These are phyloP conservation scores for Brachionus koreanus DNA, from an alignment of 1,140 invertebrate species.

Conservation along the genomic window DNA sequence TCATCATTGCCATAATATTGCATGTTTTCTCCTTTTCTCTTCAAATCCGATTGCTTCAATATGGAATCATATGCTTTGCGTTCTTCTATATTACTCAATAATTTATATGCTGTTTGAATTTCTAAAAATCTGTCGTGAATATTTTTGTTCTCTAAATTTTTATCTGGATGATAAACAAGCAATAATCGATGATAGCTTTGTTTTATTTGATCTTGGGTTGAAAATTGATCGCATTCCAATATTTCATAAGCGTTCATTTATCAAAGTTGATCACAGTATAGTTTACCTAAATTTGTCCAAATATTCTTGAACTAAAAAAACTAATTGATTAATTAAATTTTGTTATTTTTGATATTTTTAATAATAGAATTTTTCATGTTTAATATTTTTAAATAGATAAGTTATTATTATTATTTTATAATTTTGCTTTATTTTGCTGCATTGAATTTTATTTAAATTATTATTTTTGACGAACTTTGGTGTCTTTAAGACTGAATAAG, in stretches of 20 bases:
- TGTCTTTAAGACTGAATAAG: too few relatives aligned
- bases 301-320: too few relatives aligned
- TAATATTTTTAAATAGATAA: too few relatives aligned
- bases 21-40: not conserved
- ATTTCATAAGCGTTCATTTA: constrained; percentile 42
- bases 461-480: too few relatives aligned
- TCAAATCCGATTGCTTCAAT: not conserved
- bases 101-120: constrained; percentile 11
- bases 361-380: too few relatives aligned
- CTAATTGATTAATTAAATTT: too few relatives aligned
- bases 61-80: not conserved
- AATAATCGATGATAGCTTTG: not conserved
- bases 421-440: too few relatives aligned
- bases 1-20: not conserved
- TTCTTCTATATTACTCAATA: not conserved
- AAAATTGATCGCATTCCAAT: not conserved
- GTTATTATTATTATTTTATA: too few relatives aligned
- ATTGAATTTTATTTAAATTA: too few relatives aligned
- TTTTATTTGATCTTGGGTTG: constrained; percentile 39
- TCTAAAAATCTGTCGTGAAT: not conserved
- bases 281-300: too few relatives aligned
- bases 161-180: constrained; percentile 37
- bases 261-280: not conserved
- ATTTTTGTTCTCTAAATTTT: not conserved
- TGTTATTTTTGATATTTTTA: too few relatives aligned